Percentiles rank a stretch among this genome's conserved stretches.
Conservation (phyloP, 2,888 invertebrate species). For the Gibbula magus region DNA sequence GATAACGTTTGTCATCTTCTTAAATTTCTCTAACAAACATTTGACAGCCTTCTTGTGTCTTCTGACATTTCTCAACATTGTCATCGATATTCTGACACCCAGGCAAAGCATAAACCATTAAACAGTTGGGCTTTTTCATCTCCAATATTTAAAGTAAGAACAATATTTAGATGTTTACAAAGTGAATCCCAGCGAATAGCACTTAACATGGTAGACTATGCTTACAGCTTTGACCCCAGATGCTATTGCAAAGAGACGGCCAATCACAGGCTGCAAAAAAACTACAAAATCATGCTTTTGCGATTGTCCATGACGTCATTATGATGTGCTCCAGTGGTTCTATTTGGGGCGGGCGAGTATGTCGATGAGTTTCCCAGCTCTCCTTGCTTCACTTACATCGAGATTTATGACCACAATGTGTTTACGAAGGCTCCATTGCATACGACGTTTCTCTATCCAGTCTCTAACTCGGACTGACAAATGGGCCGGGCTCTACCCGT, state of each 20-base stretch:
- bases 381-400: neutral
- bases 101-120: no score
- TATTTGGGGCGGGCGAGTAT: neutral
- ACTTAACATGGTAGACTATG: neutral
- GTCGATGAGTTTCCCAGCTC: neutral
- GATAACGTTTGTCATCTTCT: no score
- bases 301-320: slow-evolving; percentile 10
- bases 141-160: neutral
- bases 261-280: neutral
- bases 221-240: neutral
- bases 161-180: slow-evolving; percentile 1
- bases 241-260: neutral
- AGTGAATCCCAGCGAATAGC: neutral
- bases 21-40: no score
- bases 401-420: neutral
- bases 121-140: neutral
- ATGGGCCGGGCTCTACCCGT: neutral
- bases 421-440: neutral
- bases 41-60: no score
- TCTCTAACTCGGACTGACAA: neutral
- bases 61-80: no score
- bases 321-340: neutral
- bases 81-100: no score
- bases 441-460: neutral
- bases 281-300: neutral